Base-by-base conservation (phyloP, 2,113 vertebrate genomes). In the Cheirogaleus medius region DNA sequence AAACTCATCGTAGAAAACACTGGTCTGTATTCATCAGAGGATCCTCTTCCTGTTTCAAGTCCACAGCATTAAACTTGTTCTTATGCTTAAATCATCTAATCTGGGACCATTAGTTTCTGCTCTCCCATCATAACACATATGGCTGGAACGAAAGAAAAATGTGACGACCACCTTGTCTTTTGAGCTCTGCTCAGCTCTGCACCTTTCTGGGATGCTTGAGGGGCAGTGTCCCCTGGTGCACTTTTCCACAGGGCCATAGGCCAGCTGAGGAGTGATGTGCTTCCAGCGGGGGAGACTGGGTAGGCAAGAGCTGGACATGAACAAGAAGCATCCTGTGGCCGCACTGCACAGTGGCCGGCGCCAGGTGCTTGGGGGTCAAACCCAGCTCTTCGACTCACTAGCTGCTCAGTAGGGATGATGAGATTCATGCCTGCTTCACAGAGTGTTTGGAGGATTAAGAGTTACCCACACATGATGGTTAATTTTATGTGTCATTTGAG, bases 331-430 rank as follows among this genome's bases (percentile, higher is more conserved):
- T 17, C 17, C 56, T 34, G 0, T 9, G 17, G 68, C 60, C 27
- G 32, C 1, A 4, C 4, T 9, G 9, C 0, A 0, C 2, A 1
- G 4, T 21, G 37, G 49, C 54, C 44, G 52, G 39, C 3, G 42
- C 6, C 18, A 7, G 27, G 34, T 1, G 9, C 8, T 14, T 49
- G 9, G 0, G 1, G 39, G 5, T 49, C 78, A 69, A 17, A 25
- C 29, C 34, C 13, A 34, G 8, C 27, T 58, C 49, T 12, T 8
- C 0, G 32, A 52, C 42, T 63, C 49, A 4, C 58, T 8, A 25
- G 32, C 8, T 27, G 58, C 6, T 39, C 49, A 47, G 20, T 3
- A n/a, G n/a, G 1, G 17, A 18, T 3, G 17, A 29, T 3, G 15
- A 15, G 3, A 10, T 66, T 2, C 10, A 29, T 3, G 14, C 7